Percentiles rank a stretch among this genome's conserved stretches.
Conservation (phyloP, 2,888 invertebrate genomes). For the Tineola bisselliella region DNA sequence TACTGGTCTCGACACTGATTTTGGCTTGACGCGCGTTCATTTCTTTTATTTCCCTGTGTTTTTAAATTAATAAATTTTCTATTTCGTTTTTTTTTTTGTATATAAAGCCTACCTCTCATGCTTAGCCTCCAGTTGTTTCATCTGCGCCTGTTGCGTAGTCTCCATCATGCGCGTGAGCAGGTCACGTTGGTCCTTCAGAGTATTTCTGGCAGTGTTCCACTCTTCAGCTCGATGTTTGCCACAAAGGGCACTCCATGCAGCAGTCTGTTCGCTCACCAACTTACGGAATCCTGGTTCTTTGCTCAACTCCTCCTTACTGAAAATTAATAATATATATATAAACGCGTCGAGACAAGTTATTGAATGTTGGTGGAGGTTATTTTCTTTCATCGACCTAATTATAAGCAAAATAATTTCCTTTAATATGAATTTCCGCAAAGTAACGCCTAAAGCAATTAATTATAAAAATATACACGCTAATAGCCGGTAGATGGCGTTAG, state of each 20-base stretch:
- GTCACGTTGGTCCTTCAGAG: slow-evolving; percentile 86
- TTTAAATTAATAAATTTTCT: slow-evolving; percentile 7
- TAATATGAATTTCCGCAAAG: too few relatives aligned
- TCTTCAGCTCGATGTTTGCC: slow-evolving; percentile 84
- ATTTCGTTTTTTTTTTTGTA: too few relatives aligned
- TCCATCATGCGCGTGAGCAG: slow-evolving; percentile 82
- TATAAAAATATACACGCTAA: too few relatives aligned
- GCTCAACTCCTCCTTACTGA: slow-evolving; percentile 83
- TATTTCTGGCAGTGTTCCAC: slow-evolving; percentile 81
- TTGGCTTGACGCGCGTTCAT: slow-evolving; percentile 95
- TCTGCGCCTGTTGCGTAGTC: slow-evolving; percentile 81
- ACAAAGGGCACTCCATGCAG: slow-evolving; percentile 93
- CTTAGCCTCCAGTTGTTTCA: slow-evolving; percentile 89
- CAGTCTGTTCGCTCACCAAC: slow-evolving; percentile 91
- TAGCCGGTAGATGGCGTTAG: too few relatives aligned
- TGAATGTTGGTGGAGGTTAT: too few relatives aligned
- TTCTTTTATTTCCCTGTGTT: slow-evolving; percentile 90
- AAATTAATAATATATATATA: too few relatives aligned
- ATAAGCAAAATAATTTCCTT: too few relatives aligned
- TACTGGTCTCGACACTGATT: slow-evolving; percentile 95
- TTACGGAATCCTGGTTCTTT: slow-evolving; percentile 81
- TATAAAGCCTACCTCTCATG: slow-evolving; percentile 85
- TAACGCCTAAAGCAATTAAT: too few relatives aligned
- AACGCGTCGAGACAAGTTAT: too few relatives aligned
- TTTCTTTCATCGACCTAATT: too few relatives aligned